These are phyloP conservation scores for Drosophila nigritarsus DNA, from an alignment of 2,888 invertebrate genomes.

Conservation along the genomic window DNA sequence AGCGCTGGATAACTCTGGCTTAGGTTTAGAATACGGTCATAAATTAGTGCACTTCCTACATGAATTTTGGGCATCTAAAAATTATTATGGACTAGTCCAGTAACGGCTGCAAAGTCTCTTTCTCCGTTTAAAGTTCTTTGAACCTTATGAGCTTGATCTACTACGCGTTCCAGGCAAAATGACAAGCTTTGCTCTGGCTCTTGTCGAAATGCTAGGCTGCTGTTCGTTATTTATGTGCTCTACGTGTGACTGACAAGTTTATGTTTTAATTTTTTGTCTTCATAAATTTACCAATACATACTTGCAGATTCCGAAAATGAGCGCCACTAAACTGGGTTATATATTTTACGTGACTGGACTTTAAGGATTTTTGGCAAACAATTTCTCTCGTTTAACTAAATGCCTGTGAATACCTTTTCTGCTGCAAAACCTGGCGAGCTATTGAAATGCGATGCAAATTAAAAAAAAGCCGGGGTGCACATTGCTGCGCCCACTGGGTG, in stretches of 20 bases:
- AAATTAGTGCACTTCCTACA: slow-evolving; percentile 71
- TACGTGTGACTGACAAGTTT: slow-evolving; percentile 78
- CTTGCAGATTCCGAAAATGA: slow-evolving; percentile 57
- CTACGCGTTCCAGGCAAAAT: slow-evolving; percentile 17
- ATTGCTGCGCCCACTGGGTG: slow-evolving; percentile 17
- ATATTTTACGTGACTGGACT: slow-evolving; percentile 56
- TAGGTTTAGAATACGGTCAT: slow-evolving; percentile 45
- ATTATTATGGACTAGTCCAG: slow-evolving; percentile 42
- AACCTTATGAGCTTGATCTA: slow-evolving; percentile 73
- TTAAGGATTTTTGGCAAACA: slow-evolving; percentile 12
- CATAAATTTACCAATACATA: slow-evolving; percentile 57
- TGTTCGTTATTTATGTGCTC: slow-evolving; percentile 59
- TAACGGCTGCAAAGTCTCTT: slow-evolving; percentile 25
- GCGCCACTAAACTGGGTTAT: slow-evolving; percentile 54
- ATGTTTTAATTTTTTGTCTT: slow-evolving; percentile 58
- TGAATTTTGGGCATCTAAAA: slow-evolving; percentile 39
- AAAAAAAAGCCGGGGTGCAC: slow-evolving; percentile 17
- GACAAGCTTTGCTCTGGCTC: slow-evolving; percentile 16
- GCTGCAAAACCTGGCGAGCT: slow-evolving; percentile 23
- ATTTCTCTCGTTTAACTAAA: background rate
- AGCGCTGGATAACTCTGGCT: slow-evolving; percentile 19
- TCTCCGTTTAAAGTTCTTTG: slow-evolving; percentile 57
- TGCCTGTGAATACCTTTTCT: slow-evolving; percentile 14
- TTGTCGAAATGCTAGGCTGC: slow-evolving; percentile 1
- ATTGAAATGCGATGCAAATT: slow-evolving; percentile 58